phyloP scores from a whole-genome alignment of 2,113 vertebrate species.

The Phasianus colchicus region DNA sequence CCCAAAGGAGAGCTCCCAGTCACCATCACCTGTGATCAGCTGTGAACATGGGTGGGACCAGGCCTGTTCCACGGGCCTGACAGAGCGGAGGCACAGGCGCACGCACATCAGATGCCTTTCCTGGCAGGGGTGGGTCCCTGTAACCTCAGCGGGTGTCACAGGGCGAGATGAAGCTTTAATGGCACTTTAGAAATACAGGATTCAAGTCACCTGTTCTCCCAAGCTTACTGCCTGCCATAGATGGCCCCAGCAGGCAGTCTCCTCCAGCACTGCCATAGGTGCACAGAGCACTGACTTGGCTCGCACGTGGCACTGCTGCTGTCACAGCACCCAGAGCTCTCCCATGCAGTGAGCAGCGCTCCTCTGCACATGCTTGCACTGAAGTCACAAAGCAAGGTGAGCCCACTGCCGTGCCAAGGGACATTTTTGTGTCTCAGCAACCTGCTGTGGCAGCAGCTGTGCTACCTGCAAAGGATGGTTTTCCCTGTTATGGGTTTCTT shows the following conservation, averaged over 20 bases:
- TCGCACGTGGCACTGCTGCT: not conserved
- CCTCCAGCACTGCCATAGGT: not conserved
- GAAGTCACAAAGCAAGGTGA: not conserved
- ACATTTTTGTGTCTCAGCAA: not conserved
- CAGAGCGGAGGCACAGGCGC: rapidly evolving
- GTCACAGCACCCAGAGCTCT: not conserved
- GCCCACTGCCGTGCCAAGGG: not conserved
- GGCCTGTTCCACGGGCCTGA: not conserved
- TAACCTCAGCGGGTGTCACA: not conserved
- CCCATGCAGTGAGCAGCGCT: not conserved
- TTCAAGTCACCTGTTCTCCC: not conserved
- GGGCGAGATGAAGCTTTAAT: not conserved
- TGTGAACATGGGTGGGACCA: not conserved
- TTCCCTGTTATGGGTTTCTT: rapidly evolving
- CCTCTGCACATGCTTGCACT: not conserved
- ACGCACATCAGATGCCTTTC: rapidly evolving
- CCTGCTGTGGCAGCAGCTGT: not conserved
- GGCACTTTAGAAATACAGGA: not conserved
- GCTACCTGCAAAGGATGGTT: not conserved
- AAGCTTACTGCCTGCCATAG: rapidly evolving
- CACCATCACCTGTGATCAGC: no score
- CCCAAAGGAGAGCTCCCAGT: not conserved
- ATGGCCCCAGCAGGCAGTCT: not conserved
- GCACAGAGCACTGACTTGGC: not conserved
- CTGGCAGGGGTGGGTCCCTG: rapidly evolving